Percentiles rank a stretch among this genome's conserved stretches.
Conservation (phyloP, 2,797 vertebrate genomes). For the Mallotus villosus region DNA sequence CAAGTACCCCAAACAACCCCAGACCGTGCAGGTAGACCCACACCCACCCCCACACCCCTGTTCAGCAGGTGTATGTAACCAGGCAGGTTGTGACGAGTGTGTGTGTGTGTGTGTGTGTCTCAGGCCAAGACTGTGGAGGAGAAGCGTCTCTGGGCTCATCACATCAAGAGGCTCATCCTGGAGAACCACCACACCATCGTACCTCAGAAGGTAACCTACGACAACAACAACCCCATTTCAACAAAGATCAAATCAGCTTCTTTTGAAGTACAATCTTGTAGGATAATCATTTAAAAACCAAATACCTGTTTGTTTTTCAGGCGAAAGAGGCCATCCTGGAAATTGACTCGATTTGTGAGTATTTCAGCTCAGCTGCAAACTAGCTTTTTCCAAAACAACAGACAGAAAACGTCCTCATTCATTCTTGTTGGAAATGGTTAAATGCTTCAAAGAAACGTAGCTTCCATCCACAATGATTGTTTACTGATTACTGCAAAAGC, state of each 20-base stretch:
- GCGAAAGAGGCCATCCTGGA: conserved; percentile 91
- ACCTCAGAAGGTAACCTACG: conserved; percentile 83
- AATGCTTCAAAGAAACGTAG: too few species aligned
- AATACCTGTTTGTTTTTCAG: conserved; percentile 61
- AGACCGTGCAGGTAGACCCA: conserved; percentile 87
- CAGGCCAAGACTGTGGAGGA: conserved; percentile 91
- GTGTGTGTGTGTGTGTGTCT: conserved; percentile 11
- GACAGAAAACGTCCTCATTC: conserved; percentile 28
- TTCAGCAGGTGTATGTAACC: too few species aligned
- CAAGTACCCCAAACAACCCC: conserved; percentile 92
- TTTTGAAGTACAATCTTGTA: background rate
- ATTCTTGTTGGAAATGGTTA: background rate
- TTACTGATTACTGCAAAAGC: too few species aligned
- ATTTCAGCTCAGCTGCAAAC: conserved; percentile 8
- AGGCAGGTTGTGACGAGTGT: background rate
- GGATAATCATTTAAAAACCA: background rate
- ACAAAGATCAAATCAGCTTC: background rate
- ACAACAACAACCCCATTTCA: background rate
- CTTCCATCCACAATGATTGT: too few species aligned
- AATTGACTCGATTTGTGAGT: conserved; percentile 91
- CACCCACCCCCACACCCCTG: too few species aligned
- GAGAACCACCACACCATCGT: conserved; percentile 93
- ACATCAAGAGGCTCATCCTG: conserved; percentile 95
- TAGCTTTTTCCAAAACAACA: conserved; percentile 40
- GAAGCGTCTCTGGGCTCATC: conserved; percentile 91